Conservation (phyloP, 1,140 invertebrate species). For the Cotesia chilonis region DNA sequence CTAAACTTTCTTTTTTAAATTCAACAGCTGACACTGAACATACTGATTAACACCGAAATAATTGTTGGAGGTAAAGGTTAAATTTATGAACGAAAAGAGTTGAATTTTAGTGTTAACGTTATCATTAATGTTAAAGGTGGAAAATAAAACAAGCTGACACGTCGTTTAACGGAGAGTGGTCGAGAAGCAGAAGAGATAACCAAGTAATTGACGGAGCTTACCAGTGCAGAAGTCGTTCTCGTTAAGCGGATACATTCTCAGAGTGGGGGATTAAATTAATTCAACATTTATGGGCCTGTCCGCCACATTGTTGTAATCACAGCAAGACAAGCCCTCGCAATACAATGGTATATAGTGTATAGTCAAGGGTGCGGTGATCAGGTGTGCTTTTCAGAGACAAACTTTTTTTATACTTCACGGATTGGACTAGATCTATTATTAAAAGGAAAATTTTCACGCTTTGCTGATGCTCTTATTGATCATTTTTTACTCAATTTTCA, state of each 20-base stretch:
- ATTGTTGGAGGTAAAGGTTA: not conserved
- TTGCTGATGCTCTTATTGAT: not conserved
- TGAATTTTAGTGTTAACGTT: not conserved
- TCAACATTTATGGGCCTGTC: slow-evolving; percentile 39
- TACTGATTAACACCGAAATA: too few relatives aligned
- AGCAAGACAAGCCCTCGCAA: not conserved
- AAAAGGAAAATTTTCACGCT: not conserved
- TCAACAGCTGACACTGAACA: too few relatives aligned
- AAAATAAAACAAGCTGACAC: not conserved
- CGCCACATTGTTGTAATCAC: slow-evolving; percentile 39
- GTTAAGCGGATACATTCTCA: slow-evolving; percentile 53
- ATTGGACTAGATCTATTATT: not conserved
- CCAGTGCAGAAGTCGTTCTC: slow-evolving; percentile 21
- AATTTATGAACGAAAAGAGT: not conserved
- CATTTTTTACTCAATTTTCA: not conserved
- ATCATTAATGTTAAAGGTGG: not conserved
- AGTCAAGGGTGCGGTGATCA: not conserved
- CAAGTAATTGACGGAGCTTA: slow-evolving; percentile 54
- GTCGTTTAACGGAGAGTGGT: slow-evolving; percentile 29
- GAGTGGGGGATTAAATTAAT: slow-evolving; percentile 37
- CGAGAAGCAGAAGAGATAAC: slow-evolving; percentile 52
- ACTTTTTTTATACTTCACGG: not conserved
- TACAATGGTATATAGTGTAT: not conserved
- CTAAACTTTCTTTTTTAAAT: too few relatives aligned
- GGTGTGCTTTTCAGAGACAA: not conserved